A percentile compares a stretch with the other conserved stretches of the same genome.
Conservation (phyloP, 2,797 vertebrate species). For the Harpagifer antarcticus region DNA sequence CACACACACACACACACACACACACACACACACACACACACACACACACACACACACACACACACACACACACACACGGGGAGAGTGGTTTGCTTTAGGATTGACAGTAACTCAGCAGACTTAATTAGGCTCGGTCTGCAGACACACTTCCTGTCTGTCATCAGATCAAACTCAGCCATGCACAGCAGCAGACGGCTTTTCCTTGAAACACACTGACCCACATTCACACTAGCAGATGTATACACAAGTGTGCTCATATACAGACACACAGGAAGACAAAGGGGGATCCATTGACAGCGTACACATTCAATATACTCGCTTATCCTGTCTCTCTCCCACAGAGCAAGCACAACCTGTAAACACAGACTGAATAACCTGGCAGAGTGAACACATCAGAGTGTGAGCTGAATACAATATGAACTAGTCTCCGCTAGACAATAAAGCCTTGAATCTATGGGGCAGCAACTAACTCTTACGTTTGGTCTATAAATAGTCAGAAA, state of each 20-base stretch:
- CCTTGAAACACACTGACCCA: constrained; percentile 39
- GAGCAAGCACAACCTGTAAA: neutral
- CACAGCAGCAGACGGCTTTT: neutral
- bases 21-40: constrained; percentile 17
- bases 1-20: neutral
- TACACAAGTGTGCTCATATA: constrained; percentile 7
- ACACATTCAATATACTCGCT: neutral
- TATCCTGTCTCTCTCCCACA: neutral
- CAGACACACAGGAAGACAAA: constrained; percentile 26
- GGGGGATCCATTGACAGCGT: constrained; percentile 2
- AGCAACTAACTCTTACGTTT: no score
- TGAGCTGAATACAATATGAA: neutral
- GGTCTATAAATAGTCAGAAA: no score
- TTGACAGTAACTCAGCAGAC: constrained; percentile 34
- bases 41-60: constrained; percentile 4
- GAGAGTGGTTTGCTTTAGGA: constrained; percentile 35
- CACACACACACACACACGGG: constrained; percentile 31
- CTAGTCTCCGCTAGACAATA: neutral
- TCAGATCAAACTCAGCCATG: constrained; percentile 27
- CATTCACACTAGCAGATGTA: constrained; percentile 20
- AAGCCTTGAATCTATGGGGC: no score
- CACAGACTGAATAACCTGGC: constrained; percentile 15
- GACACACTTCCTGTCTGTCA: constrained; percentile 48
- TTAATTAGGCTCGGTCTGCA: constrained; percentile 47
- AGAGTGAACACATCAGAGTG: constrained; percentile 13